Evolutionary conservation across 2,797 vertebrate species (phyloP).

Genomic region (Melopsittacus undulatus): DNA sequence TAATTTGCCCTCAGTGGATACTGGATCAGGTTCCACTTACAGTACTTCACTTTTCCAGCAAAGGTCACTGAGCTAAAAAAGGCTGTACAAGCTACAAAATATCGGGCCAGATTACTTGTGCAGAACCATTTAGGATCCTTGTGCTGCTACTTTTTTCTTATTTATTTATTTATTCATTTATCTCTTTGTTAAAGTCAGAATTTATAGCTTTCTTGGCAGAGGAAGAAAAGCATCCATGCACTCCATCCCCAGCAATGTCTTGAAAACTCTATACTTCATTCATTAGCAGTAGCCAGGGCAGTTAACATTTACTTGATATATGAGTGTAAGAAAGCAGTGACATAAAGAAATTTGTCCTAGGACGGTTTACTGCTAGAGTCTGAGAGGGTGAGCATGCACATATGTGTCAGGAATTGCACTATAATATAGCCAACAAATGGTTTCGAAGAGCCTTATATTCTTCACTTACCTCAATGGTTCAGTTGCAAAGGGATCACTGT

Average conservation of each 20-base stretch:
- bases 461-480: neutral
- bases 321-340: neutral
- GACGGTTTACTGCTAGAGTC: neutral
- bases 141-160: neutral
- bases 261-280: neutral
- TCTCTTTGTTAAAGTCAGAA: neutral
- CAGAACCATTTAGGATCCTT: neutral
- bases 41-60: neutral
- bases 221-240: neutral
- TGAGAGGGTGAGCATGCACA: neutral
- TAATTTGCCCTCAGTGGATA: neutral
- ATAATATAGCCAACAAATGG: neutral
- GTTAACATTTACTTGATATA: neutral
- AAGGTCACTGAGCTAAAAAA: constrained; percentile 41
- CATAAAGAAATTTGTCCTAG: neutral
- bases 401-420: neutral
- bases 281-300: neutral
- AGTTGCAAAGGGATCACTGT: neutral
- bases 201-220: neutral
- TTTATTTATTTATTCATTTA: neutral
- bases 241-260: neutral
- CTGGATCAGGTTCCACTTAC: neutral
- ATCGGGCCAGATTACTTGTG: constrained; percentile 17
- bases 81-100: neutral
- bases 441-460: neutral